These are phyloP conservation scores for Boloria euphrosyne DNA, from an alignment of 2,888 invertebrate genomes.

Conservation along the genomic window DNA sequence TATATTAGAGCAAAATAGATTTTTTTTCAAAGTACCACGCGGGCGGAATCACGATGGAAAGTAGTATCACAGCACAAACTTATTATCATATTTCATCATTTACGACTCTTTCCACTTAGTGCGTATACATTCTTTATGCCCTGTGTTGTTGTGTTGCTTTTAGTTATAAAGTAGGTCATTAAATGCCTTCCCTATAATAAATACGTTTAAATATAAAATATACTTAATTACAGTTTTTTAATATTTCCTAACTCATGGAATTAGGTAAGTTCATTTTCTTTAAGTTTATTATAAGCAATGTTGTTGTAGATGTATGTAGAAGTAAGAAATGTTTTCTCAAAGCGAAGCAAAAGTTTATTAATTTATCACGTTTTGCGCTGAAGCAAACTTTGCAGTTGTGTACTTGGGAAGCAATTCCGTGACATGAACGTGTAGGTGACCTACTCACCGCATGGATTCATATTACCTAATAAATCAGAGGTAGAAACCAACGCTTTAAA, in stretches of 20 bases:
- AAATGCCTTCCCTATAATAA: too few species aligned
- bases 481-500: not conserved
- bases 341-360: slow-evolving; percentile 35
- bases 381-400: slow-evolving; percentile 33
- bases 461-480: slow-evolving; percentile 2
- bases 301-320: slow-evolving; percentile 13
- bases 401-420: slow-evolving; percentile 31
- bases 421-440: slow-evolving; percentile 28
- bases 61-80: too few species aligned
- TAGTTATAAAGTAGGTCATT: too few species aligned
- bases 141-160: too few species aligned
- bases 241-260: not conserved
- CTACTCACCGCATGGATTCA: slow-evolving; percentile 17
- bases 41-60: too few species aligned
- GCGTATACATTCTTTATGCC: too few species aligned
- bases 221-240: not conserved
- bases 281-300: slow-evolving; percentile 5
- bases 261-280: not conserved
- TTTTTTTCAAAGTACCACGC: too few species aligned
- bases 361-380: slow-evolving; percentile 34
- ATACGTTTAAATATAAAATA: too few species aligned
- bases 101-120: too few species aligned
- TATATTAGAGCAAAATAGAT: too few species aligned
- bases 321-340: slow-evolving; percentile 26
- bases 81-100: too few species aligned